phyloP scores from a whole-genome alignment of 2,113 vertebrate genomes.

The Phodopus roborovskii region DNA sequence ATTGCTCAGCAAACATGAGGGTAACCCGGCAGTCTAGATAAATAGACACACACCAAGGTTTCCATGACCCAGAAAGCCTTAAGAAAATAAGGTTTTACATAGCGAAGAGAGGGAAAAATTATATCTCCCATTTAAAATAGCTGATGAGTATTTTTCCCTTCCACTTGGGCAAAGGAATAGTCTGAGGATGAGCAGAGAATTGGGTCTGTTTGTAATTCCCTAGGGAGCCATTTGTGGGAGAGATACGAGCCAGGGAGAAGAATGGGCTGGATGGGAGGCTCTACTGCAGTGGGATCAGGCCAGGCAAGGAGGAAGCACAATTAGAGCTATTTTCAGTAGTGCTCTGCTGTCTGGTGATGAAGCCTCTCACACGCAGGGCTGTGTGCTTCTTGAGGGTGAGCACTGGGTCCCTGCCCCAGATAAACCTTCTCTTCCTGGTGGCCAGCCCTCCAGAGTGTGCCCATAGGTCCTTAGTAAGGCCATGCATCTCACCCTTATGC shows the following conservation, averaged over 20 bases:
- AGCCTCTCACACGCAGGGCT: neutral
- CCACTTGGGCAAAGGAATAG: slow-evolving; percentile 29
- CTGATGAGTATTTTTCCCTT: slow-evolving; percentile 31
- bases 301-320: neutral
- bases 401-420: fast-evolving
- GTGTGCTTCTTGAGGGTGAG: neutral
- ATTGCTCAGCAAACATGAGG: slow-evolving; percentile 20
- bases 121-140: slow-evolving; percentile 32
- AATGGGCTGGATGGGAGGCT: neutral
- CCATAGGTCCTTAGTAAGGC: neutral
- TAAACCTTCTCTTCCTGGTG: no score
- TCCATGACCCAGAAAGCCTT: slow-evolving; percentile 62
- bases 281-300: neutral
- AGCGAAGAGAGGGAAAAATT: neutral
- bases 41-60: slow-evolving; percentile 26
- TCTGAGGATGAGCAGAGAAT: neutral
- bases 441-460: fast-evolving
- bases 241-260: neutral
- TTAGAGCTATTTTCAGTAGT: neutral
- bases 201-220: neutral
- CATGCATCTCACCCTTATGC: neutral
- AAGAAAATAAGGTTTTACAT: neutral
- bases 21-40: slow-evolving; percentile 42
- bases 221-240: slow-evolving; percentile 12
- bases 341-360: neutral